Percentiles rank a stretch among this genome's conserved stretches.
Evolutionary conservation across 2,888 invertebrate genomes (phyloP).

Genomic region (Chesias legatella): DNA sequence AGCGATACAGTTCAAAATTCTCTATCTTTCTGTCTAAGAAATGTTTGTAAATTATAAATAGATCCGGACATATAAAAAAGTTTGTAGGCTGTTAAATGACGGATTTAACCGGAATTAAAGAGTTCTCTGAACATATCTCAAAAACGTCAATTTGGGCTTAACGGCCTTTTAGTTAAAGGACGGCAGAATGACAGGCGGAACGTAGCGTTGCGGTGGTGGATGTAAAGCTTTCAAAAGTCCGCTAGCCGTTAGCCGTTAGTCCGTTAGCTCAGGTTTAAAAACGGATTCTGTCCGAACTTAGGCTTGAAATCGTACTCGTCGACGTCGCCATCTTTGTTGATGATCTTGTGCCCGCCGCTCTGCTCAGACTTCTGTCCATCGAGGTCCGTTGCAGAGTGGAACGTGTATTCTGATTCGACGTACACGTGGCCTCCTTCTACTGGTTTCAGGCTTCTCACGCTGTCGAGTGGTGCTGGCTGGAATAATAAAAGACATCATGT

Average conservation of each 20-base stretch:
- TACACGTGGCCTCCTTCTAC: slow-evolving; percentile 52
- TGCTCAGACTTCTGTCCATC: slow-evolving; percentile 81
- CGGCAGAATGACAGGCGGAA: too few relatives aligned
- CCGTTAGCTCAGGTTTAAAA: slow-evolving; percentile 12
- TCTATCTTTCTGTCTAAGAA: too few relatives aligned
- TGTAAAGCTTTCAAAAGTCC: background rate
- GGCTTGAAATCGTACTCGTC: slow-evolving; percentile 71
- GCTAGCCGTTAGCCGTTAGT: background rate
- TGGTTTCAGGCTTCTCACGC: slow-evolving; percentile 44
- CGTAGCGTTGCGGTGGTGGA: too few relatives aligned
- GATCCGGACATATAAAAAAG: too few relatives aligned
- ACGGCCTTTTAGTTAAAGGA: too few relatives aligned
- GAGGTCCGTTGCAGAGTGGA: slow-evolving; percentile 75
- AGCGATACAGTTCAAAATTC: too few relatives aligned
- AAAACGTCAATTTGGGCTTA: too few relatives aligned
- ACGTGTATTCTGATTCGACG: slow-evolving; percentile 83
- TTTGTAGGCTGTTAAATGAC: too few relatives aligned
- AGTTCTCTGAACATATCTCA: too few relatives aligned
- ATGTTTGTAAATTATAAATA: too few relatives aligned
- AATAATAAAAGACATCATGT: too few relatives aligned
- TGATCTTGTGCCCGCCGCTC: slow-evolving; percentile 82
- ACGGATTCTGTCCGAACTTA: slow-evolving; percentile 9
- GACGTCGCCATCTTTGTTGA: slow-evolving; percentile 87
- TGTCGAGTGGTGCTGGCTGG: slow-evolving; percentile 32
- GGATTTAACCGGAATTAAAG: too few relatives aligned